A percentile compares a stretch with the other conserved stretches of the same genome.
These are phyloP conservation scores for Trachelipus rathkii DNA, from an alignment of 1,140 invertebrate species.

Conservation along the genomic window DNA sequence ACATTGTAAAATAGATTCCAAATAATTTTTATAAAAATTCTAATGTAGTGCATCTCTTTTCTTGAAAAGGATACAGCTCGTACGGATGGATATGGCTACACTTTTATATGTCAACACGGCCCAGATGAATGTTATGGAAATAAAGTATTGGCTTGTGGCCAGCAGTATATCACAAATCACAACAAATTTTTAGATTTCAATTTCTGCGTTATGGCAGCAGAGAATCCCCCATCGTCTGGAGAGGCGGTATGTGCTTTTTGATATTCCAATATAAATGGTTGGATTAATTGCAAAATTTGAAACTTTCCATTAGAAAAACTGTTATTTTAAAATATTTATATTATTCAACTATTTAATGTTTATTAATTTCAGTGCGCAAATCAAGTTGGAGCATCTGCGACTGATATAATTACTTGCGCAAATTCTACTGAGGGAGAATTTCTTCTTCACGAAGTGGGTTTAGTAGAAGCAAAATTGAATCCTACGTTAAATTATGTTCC, in stretches of 20 bases:
- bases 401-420: conserved; percentile 61
- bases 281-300: no score
- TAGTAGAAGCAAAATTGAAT: conserved; percentile 64
- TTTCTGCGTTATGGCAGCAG: conserved; percentile 12
- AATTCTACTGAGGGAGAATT: conserved; percentile 60
- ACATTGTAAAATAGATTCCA: no score
- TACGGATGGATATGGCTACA: conserved; percentile 17
- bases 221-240: conserved; percentile 6
- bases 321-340: no score
- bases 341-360: no score
- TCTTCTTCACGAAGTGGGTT: conserved; percentile 72
- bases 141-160: conserved; percentile 6
- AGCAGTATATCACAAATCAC: conserved; percentile 11
- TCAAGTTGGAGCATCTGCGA: background rate
- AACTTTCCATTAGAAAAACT: no score
- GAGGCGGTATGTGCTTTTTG: background rate
- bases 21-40: background rate
- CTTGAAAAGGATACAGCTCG: background rate
- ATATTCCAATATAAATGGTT: no score
- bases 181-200: conserved; percentile 9
- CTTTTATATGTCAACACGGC: conserved; percentile 24
- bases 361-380: conserved; percentile 20
- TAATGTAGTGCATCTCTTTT: background rate
- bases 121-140: conserved; percentile 24
- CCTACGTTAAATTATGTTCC: conserved; percentile 74